Evolutionary conservation across 2,113 vertebrate genomes (phyloP).

Genomic region (Nestor notabilis): DNA sequence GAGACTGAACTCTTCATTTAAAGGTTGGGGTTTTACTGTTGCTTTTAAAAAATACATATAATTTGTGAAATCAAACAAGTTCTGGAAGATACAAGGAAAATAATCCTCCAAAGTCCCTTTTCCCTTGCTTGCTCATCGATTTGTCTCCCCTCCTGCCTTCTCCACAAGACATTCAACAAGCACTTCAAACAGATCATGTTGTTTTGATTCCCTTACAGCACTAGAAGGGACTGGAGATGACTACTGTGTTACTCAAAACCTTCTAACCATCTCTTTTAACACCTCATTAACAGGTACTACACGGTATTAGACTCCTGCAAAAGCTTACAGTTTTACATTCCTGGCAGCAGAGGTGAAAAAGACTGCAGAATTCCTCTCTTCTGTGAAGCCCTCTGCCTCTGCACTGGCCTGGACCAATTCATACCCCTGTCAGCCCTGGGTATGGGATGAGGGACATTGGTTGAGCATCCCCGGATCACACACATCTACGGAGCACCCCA

Average conservation of each 20-base stretch:
- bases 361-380: not conserved
- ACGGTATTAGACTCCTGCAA: not conserved
- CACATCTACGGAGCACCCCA: rapidly evolving
- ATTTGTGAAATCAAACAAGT: not conserved
- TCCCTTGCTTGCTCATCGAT: not conserved
- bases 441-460: rapidly evolving
- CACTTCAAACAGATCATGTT: not conserved
- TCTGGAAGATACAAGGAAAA: not conserved
- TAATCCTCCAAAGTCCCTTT: not conserved
- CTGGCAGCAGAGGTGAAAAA: not conserved
- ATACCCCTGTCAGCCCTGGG: no score
- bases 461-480: not conserved
- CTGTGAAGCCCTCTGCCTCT: not conserved
- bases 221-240: not conserved
- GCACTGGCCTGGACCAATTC: not conserved
- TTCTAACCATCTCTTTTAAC: not conserved
- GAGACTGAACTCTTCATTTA: not conserved
- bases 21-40: not conserved
- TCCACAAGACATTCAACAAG: not conserved
- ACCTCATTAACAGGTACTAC: not conserved
- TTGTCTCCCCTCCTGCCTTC: not conserved
- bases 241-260: not conserved
- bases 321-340: not conserved
- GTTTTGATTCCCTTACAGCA: not conserved
- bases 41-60: not conserved